Percentiles rank a stretch among this genome's conserved stretches.
These are phyloP conservation scores for Troglohyphantes excavatus DNA, from an alignment of 2,888 invertebrate species.

Conservation along the genomic window DNA sequence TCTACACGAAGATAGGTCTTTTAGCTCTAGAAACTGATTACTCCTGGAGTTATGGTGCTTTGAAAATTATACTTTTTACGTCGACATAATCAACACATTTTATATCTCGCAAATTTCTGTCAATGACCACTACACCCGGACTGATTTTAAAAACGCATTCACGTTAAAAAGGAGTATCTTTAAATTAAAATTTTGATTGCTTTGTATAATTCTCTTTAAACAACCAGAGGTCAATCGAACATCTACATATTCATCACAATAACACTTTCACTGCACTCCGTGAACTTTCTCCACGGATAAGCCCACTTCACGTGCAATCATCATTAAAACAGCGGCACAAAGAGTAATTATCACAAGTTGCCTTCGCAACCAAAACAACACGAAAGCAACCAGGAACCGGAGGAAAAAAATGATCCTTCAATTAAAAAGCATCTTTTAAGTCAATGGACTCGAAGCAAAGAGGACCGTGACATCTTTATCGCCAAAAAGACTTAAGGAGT, in stretches of 20 bases:
- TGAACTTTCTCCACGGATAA: neutral
- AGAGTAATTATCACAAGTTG: conserved; percentile 24
- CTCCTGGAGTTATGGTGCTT: too few species aligned
- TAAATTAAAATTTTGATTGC: too few species aligned
- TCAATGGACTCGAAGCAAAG: conserved; percentile 50
- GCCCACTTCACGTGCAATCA: conserved; percentile 19
- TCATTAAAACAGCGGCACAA: conserved; percentile 4
- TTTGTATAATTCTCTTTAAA: too few species aligned
- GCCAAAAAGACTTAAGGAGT: neutral
- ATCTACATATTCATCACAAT: neutral
- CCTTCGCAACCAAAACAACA: conserved; percentile 35
- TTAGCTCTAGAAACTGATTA: too few species aligned
- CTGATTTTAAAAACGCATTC: too few species aligned
- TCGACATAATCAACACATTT: too few species aligned
- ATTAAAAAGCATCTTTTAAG: conserved; percentile 36
- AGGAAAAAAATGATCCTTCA: conserved; percentile 12
- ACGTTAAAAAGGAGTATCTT: too few species aligned
- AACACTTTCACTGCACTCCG: neutral
- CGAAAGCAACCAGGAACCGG: conserved; percentile 10
- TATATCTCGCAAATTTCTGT: too few species aligned
- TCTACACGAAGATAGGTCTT: too few species aligned
- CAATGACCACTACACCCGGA: too few species aligned
- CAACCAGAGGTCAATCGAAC: neutral
- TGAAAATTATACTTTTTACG: too few species aligned
- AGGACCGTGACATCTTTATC: conserved; percentile 68